These are phyloP conservation scores for Enhydra lutris DNA, from an alignment of 2,113 vertebrate species.

Conservation along the genomic window DNA sequence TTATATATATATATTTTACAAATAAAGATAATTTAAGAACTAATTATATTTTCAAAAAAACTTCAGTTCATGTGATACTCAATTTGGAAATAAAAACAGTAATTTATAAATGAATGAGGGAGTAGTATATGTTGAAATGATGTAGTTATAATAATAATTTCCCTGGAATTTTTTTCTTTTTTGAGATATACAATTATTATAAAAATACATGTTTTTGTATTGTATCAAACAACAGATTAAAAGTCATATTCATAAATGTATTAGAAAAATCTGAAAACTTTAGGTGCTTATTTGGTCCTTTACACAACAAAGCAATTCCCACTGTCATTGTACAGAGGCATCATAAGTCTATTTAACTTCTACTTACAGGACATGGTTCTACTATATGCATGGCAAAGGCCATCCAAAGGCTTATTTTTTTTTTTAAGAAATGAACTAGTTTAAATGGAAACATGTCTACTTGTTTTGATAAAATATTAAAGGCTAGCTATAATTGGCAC, in stretches of 20 bases:
- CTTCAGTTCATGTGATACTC: neutral
- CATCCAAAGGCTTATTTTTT: constrained; percentile 65
- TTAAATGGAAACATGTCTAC: constrained; percentile 72
- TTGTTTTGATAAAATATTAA: constrained; percentile 69
- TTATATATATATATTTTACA: neutral
- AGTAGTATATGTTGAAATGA: neutral
- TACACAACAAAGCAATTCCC: constrained; percentile 42
- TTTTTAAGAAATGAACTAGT: constrained; percentile 59
- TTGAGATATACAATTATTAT: neutral
- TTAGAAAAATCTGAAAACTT: constrained; percentile 47
- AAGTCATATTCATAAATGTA: neutral
- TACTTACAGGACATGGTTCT: constrained; percentile 73
- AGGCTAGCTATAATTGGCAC: constrained; percentile 59
- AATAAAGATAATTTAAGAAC: neutral
- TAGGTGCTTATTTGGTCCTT: constrained; percentile 50
- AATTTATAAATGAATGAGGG: neutral
- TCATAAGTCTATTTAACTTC: constrained; percentile 44
- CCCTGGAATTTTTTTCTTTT: neutral
- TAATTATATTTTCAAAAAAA: constrained; percentile 21
- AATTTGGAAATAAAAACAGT: neutral
- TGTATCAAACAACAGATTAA: neutral
- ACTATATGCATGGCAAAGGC: constrained; percentile 59
- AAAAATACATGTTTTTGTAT: neutral
- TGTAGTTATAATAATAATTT: neutral
- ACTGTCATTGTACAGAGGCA: constrained; percentile 61